Percentiles rank a stretch among this genome's conserved stretches.
phyloP scores from a whole-genome alignment of 2,113 vertebrate species.

The Paramisgurnus dabryanus region DNA sequence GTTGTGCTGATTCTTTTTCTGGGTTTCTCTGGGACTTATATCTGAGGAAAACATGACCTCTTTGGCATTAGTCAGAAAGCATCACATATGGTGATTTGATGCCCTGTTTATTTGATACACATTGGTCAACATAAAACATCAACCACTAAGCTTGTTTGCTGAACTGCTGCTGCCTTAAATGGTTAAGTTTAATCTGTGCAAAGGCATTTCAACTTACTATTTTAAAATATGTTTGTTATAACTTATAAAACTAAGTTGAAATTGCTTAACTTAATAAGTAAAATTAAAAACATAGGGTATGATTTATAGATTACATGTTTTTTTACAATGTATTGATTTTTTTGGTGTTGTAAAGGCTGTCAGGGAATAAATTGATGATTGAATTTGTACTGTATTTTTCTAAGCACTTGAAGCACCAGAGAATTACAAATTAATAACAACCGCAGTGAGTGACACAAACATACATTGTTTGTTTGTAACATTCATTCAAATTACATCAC shows the following conservation, averaged over 20 bases:
- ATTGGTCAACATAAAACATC: neutral
- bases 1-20: neutral
- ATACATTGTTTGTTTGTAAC: neutral
- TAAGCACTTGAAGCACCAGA: neutral
- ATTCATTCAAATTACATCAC: neutral
- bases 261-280: too few species aligned
- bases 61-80: conserved; percentile 6
- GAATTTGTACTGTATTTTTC: neutral
- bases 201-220: too few species aligned
- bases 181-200: too few species aligned
- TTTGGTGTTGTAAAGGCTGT: neutral
- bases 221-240: too few species aligned
- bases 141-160: neutral
- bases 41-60: conserved; percentile 38
- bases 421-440: neutral
- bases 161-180: too few species aligned
- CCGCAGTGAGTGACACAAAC: neutral
- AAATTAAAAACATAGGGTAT: too few species aligned
- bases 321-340: neutral
- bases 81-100: neutral
- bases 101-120: conserved; percentile 1
- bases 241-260: too few species aligned
- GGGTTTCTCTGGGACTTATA: conserved; percentile 5
- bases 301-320: neutral
- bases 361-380: neutral